Percentiles rank a stretch among this genome's conserved stretches.
Evolutionary conservation across 2,113 vertebrate genomes (phyloP).

Genomic region (Pituophis catenifer): DNA sequence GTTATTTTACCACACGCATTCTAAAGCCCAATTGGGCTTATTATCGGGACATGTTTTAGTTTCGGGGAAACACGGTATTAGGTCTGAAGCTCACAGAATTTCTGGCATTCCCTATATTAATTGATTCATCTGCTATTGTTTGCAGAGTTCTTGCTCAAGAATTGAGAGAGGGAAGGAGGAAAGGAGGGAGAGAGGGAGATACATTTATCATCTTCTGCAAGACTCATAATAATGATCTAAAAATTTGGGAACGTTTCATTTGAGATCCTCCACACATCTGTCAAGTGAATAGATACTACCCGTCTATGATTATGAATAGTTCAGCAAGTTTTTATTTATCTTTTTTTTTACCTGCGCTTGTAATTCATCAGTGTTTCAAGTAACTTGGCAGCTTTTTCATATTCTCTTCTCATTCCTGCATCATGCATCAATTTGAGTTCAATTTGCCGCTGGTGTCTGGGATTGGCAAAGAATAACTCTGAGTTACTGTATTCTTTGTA

Average conservation of each 20-base stretch:
- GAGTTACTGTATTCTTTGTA: accelerated
- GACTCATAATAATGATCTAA: not conserved
- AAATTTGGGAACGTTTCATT: not conserved
- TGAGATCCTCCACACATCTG: not conserved
- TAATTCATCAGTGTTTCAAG: constrained; percentile 62
- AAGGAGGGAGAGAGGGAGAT: not conserved
- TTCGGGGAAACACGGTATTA: not conserved
- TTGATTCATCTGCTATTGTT: not conserved
- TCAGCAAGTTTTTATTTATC: not conserved
- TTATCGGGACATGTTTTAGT: too few species aligned
- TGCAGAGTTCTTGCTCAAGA: not conserved
- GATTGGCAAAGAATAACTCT: accelerated
- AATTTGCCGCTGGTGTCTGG: constrained; percentile 66
- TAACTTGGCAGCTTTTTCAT: constrained; percentile 62
- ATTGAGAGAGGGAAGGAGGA: not conserved
- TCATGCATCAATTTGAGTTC: constrained; percentile 73
- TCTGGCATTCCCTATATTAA: not conserved
- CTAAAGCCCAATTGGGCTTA: too few species aligned
- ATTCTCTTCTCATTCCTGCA: constrained; percentile 70
- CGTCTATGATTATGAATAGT: not conserved
- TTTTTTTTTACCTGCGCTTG: constrained; percentile 61
- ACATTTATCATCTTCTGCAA: not conserved
- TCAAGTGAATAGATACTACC: not conserved
- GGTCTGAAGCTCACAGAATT: not conserved
- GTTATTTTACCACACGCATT: too few species aligned